Conservation (phyloP, 2,113 vertebrate genomes). For the human region GRCh38 chr6:79942001-79942500, state of each 20-base stretch:
- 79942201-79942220: background rate
- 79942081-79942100: background rate
- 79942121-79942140: background rate
- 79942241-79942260: background rate
- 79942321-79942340: constrained; percentile 37
- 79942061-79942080: background rate
- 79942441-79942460: background rate
- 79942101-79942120: background rate
- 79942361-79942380: background rate
- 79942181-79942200: background rate
- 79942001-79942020: background rate
- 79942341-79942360: background rate
- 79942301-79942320: background rate
- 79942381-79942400: background rate
- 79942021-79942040: background rate
- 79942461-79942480: background rate
- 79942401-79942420: background rate
- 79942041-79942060: too few species aligned
- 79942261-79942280: background rate
- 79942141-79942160: background rate
- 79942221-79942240: background rate
- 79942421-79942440: background rate
- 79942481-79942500: background rate
- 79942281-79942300: background rate
- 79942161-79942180: background rate